Percentiles rank a stretch among this genome's conserved stretches.
Evolutionary conservation across 1,140 invertebrate species (phyloP).

Genomic region (Antheraea pernyi): DNA sequence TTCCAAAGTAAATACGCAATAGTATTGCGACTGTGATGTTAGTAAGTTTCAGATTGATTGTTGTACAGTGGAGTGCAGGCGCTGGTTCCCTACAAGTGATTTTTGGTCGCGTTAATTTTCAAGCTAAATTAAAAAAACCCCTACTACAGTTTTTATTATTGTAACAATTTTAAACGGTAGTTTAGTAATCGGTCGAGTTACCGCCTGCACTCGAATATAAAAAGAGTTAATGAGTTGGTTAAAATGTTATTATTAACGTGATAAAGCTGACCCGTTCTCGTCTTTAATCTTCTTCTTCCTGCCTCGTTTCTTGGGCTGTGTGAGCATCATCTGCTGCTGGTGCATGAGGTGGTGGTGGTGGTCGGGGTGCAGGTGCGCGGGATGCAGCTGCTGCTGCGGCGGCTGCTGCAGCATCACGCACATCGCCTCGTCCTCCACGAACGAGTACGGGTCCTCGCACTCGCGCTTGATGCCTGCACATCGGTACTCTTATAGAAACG

Average conservation of each 20-base stretch:
- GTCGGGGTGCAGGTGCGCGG: constrained; percentile 56
- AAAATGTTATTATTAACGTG: not conserved
- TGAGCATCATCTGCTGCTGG: constrained; percentile 80
- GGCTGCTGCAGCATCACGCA: constrained; percentile 74
- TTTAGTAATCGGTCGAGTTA: too few relatives aligned
- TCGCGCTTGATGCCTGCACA: constrained; percentile 61
- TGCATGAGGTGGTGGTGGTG: constrained; percentile 53
- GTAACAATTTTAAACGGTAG: too few relatives aligned
- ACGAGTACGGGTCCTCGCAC: constrained; percentile 87
- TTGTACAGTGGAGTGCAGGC: too few relatives aligned
- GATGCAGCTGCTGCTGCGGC: constrained; percentile 57
- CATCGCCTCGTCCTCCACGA: constrained; percentile 87
- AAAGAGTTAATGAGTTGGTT: not conserved
- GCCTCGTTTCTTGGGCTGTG: constrained; percentile 88
- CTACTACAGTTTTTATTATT: too few relatives aligned
- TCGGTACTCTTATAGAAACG: too few relatives aligned
- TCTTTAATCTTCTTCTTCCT: constrained; percentile 88
- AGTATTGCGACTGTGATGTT: too few relatives aligned
- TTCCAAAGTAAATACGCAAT: too few relatives aligned
- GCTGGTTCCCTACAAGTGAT: too few relatives aligned
- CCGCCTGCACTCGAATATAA: too few relatives aligned
- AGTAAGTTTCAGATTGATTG: too few relatives aligned
- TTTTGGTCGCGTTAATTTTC: too few relatives aligned
- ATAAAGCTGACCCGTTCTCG: constrained; percentile 77
- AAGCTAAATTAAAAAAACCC: too few relatives aligned